Base-by-base conservation (phyloP, 2,113 vertebrate genomes). In the Craseonycteris thonglongyai region DNA sequence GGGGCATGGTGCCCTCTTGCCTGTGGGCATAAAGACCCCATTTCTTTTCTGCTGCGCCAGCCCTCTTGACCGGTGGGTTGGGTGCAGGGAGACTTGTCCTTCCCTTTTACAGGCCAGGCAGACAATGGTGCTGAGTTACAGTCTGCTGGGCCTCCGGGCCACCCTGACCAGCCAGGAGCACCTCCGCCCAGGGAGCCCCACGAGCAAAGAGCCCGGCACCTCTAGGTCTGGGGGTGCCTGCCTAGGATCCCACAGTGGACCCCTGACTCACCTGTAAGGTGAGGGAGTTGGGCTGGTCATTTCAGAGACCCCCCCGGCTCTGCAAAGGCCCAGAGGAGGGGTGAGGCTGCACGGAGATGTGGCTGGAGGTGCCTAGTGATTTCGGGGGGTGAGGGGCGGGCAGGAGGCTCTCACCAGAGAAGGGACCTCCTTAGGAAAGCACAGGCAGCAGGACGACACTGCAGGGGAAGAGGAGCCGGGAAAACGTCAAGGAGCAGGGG, bases 11-110 rank as follows among this genome's bases (percentile, higher is more conserved):
- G 91, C 84, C 96, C 95, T 91, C 75, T 49, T 61, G 94, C 94
- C 91, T 7, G 21, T 69, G 94, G 95, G 95, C 96, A 97, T 97
- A 97, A 97, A 96, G 96, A 97, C 95, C 96, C 95, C 54, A 47
- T 95, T 96, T 97, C 95, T 97, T 86, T 93, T 69, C 18, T 26
- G 33, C 91, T 6, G 13, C 28, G 0, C 80, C 82, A 86, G 89
- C 47, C 91, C 91, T 59, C 90, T 83, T 2, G 6, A 40, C 68
- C 35, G 47, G 81, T 5, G 0, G 78, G 71, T 30, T 0, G 4
- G 4, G 30, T 56, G 54, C 42, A 15, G 69, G 81, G 69, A 91
- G 68, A 82, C 65, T 42, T 3, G 47, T 82, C 90, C 82, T 97
- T 95, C 84, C 85, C 92, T 97, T 98, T 97, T 95, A 93, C 0